Evolutionary conservation across 2,888 invertebrate genomes (phyloP), one percentile per base, ranked within the genome.

Genomic region (Clistopyga incitator): DNA sequence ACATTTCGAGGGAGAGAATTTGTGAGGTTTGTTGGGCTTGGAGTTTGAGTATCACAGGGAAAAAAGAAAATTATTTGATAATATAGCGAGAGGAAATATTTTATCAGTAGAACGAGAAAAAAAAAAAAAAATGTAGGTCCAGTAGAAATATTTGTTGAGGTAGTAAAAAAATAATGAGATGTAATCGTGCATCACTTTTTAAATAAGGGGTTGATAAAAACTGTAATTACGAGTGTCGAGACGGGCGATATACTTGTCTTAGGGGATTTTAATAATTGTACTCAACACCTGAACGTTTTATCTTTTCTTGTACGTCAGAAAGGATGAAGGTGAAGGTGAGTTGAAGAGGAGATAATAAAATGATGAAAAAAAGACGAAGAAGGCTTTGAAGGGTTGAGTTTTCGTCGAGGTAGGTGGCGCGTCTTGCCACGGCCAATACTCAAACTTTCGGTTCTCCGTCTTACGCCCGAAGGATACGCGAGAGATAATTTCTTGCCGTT

Each of bases 341-440:
- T 34, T 42, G 38, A 34, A 52, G 59, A 77, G 65, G 10, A 77
- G 34, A 56, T 23, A 71, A 77, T 45, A 67, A 67, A 67, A 67
- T 67, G 10, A 47, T 75, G 76, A 50, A 45, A 61, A 65, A 67
- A 67, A 47, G 10, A 47, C 71, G 76, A 50, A 45, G 54, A 65
- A 75, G 20, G 47, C 23, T 54, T 42, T 34, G 65, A 61, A 70
- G 78, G 71, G 82, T 67, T 74, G 75, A 78, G 67, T 74, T 79
- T 81, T 81, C 80, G 80, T 80, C 84, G 85, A 84, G 81, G 84
- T 85, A 87, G 87, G 86, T 86, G 86, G 86, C 29, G 4, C 87
- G 86, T 84, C 85, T 78, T 82, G 87, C 84, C 85, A 83, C 77
- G 81, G 83, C 84, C 87, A 86, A 87, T 86, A 86, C 85, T 81